Base-by-base conservation (phyloP, 2,113 vertebrate genomes). In the Larimichthys polyactis region DNA sequence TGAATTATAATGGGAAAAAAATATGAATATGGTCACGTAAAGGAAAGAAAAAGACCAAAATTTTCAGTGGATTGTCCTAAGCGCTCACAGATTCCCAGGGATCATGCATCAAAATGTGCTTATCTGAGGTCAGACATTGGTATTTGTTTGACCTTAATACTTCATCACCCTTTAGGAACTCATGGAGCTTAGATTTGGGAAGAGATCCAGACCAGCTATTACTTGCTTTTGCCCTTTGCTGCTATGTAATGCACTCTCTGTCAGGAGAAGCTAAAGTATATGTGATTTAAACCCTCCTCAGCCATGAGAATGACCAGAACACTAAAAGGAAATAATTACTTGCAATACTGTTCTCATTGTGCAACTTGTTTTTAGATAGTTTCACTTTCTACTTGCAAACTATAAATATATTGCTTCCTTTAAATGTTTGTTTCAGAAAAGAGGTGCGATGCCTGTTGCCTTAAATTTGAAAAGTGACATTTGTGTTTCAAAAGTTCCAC, bases 151-250 rank as follows among this genome's bases (percentile, higher is more conserved):
- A 72, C 27, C 15, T 36, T 40, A 58, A 51, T 68, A 54, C 54
- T 60, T 40, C 71, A 36, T 75, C 46, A 14, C 17, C 64, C 46
- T 60, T 36, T 49, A 24, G 22, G 36, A 62, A 14, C 15, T 12
- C 62, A 20, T 16, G 11, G 55, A 12, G 46, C 19, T 58, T 12
- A 64, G 20, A 36, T 72, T 49, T 79, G 36, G 51, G 63, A 81
- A 60, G n/a, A 29, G 46, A 20, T 60, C 71, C 17, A 69, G 32
- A 69, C 11, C n/a, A 69, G 16, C 44, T n/a, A 5, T 27, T 57
- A 9, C 60, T 58, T 20, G 44, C 22, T 52, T 52, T 59, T 52
- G n/a, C 60, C 40, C 5, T 81, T 5, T 40, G 11, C 51, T 59
- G 46, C 16, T 62, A 9, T 76, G 49, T 40, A 11, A 17, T 40